Base-by-base conservation (phyloP, 2,113 vertebrate species). In the Cisticola juncidis region DNA sequence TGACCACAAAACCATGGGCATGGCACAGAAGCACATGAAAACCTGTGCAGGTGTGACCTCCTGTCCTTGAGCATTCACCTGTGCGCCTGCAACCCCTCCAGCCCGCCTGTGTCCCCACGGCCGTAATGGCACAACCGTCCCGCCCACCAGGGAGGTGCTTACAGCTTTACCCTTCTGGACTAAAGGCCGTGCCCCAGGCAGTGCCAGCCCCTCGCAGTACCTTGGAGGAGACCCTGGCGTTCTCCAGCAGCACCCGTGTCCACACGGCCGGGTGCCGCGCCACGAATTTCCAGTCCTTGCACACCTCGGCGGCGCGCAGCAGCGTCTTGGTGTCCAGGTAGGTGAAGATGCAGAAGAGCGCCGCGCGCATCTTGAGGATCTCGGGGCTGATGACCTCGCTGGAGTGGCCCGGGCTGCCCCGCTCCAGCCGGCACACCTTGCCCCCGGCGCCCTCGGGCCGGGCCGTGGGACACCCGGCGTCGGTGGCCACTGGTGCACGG, bases 291-390 rank as follows among this genome's bases (percentile, higher is more conserved):
- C 99, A 99, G 98, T 99, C 99, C 25, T 98, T 98, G 98, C 99
- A 99, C 86, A 99, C 99, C 97, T 99, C 99, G 0, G 99, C 99
- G 0, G 98, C 98, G 22, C 98, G 97, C 92, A 99, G 98, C 86
- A 99, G 97, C 2, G 99, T 99, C 97, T 99, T 99, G 16, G 99
- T 99, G 95, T 99, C 99, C 97, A 99, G 97, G 97, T 99, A 99
- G 90, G 99, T 99, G 97, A 99, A 99, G 98, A 99, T 99, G 94
- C 99, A 99, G 97, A 99, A 99, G 12, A 99, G 98, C 12, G 99
- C 99, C 0, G 99, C 99, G 12, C 99, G 94, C 99, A 99, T 99
- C 98, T 99, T 99, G 95, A 99, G 98, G 92, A 99, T 98, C 97
- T 99, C 99, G 0, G 99, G 99, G 97, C 99, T 99, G 98, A 99